Evolutionary conservation across 2,888 invertebrate genomes (phyloP), one percentile per base, ranked within the genome.

Genomic region (Esperia sulphurella): DNA sequence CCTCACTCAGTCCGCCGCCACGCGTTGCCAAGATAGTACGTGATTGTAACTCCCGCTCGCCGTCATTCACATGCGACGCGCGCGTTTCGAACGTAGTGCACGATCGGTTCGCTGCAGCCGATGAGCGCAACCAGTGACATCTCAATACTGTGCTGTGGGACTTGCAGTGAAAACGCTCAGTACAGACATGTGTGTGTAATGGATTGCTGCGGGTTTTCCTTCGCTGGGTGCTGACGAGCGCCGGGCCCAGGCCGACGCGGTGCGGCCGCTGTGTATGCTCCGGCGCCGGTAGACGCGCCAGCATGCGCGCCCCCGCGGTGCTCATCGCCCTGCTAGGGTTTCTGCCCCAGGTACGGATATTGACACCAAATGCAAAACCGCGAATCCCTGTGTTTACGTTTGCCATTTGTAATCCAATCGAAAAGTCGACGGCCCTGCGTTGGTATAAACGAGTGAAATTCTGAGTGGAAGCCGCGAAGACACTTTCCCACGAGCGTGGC

Each of bases 271-370:
- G 70, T 77, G 70, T 78, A 83, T 87, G 85, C 84, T 76, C 89
- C 82, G 87, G 88, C 88, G 86, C 88, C 85, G 87, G 79, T 80
- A 76, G 83, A 73, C 83, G 87, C 87, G 88, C 82, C 88, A 87
- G 74, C 74, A 89, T 89, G 89, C 88, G 89, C 89, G 86, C 83
- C 86, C 82, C 83, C 71, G 83, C 88, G 83, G 81, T 89, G 87
- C 82, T 89, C 75, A 64, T 89, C 75, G 89, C 89, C 89, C 89
- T 89, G 80, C 79, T 88, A 86, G 89, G 88, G 88, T 86, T 89
- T 82, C 87, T 89, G 66, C 89, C 89, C 84, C 89, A 89, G 89
- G 89, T 89, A 87, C 83, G 65, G 78, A 74, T 33, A 52, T 21
- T 33, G 77, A 74, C 67, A 68, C 67, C 77, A 77, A 71, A 75